Conservation (phyloP, 2,113 vertebrate genomes). For the Thermophis baileyi region DNA sequence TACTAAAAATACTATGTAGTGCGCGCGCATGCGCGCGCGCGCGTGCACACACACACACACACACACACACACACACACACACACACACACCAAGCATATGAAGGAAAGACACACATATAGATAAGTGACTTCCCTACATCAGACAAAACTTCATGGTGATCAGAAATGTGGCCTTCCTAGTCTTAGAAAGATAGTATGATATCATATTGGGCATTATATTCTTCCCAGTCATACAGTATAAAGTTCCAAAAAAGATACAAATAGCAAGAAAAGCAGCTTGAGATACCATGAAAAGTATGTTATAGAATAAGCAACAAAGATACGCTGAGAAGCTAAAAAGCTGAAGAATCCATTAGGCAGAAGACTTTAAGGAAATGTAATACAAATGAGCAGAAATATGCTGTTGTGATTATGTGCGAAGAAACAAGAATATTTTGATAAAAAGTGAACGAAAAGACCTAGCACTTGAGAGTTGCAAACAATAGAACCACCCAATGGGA, state of each 20-base stretch:
- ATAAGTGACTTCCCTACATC: not conserved
- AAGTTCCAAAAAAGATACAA: conserved; percentile 15
- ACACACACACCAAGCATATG: not conserved
- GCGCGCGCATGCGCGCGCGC: too few species aligned
- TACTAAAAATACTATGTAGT: not conserved
- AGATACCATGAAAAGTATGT: conserved; percentile 24
- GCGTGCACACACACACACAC: fast-evolving
- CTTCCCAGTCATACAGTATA: not conserved
- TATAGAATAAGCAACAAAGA: conserved; percentile 19
- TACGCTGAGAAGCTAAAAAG: conserved; percentile 22
- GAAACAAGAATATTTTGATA: conserved; percentile 21
- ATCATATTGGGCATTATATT: not conserved
- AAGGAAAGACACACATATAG: not conserved
- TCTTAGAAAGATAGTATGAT: not conserved
- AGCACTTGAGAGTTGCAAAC: conserved; percentile 24
- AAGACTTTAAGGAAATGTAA: conserved; percentile 4
- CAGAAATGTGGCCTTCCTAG: too few species aligned
- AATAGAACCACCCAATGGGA: conserved; percentile 4
- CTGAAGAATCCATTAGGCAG: conserved; percentile 23
- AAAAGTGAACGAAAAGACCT: not conserved
- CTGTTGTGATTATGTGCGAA: conserved; percentile 26
- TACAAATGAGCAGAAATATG: conserved; percentile 19
- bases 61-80: too few species aligned
- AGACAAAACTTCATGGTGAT: not conserved
- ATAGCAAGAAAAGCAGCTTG: conserved; percentile 23